phyloP scores from a whole-genome alignment of 2,113 vertebrate genomes.

The Pterocles orientalis region DNA sequence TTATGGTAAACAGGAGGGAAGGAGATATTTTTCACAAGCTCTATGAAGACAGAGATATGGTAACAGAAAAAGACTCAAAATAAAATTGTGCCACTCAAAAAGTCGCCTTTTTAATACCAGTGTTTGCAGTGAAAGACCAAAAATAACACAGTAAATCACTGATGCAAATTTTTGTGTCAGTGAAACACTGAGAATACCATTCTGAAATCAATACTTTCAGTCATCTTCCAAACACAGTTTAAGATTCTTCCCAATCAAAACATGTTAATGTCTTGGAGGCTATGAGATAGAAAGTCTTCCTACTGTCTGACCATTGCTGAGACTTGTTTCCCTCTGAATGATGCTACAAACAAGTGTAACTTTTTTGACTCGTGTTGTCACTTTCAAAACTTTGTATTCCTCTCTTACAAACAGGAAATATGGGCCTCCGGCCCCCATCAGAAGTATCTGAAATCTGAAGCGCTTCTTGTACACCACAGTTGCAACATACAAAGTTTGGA shows the following conservation, averaged over 20 bases:
- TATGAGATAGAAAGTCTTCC: background rate
- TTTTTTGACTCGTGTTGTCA: background rate
- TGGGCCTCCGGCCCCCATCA: accelerated
- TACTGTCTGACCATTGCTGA: background rate
- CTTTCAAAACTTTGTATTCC: background rate
- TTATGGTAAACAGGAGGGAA: background rate
- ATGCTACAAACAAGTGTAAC: accelerated
- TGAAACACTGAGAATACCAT: background rate
- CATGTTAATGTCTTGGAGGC: background rate
- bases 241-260: background rate
- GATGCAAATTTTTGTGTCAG: background rate
- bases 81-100: background rate
- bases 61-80: background rate
- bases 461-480: background rate
- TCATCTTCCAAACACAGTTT: background rate
- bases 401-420: background rate
- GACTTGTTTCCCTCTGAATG: background rate
- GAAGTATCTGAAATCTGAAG: background rate
- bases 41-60: too few relatives aligned
- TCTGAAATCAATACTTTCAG: background rate
- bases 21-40: background rate
- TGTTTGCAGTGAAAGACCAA: background rate
- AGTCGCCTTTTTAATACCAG: background rate
- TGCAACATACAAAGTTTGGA: background rate
- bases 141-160: background rate